Percentiles rank a stretch among this genome's conserved stretches.
Evolutionary conservation across 2,113 vertebrate genomes (phyloP).

Genomic region (Lamprotornis superbus): DNA sequence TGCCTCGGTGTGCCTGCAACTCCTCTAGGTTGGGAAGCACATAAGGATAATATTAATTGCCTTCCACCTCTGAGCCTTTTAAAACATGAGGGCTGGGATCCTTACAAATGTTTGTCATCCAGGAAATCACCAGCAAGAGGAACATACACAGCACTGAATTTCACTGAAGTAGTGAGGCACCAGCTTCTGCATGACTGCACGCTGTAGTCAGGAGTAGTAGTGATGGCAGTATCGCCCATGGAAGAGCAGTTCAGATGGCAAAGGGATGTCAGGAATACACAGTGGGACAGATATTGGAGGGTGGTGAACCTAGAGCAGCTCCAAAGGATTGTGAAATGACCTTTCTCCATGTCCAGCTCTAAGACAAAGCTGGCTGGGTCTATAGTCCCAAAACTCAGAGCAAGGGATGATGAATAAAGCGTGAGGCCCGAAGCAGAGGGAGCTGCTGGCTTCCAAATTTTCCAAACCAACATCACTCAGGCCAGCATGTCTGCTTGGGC

Average conservation of each 20-base stretch:
- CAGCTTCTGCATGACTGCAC: background rate
- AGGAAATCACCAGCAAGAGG: background rate
- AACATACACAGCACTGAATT: background rate
- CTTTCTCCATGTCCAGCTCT: slow-evolving; percentile 6
- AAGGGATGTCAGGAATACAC: background rate
- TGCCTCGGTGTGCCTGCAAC: background rate
- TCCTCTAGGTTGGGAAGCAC: background rate
- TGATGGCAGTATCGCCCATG: background rate
- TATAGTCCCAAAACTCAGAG: slow-evolving; percentile 35
- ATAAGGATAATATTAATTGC: background rate
- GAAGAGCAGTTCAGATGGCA: background rate
- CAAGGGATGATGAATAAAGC: background rate
- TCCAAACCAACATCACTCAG: background rate
- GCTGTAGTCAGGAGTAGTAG: background rate
- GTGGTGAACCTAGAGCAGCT: background rate
- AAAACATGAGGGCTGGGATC: background rate
- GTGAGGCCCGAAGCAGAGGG: background rate
- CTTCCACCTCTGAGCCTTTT: background rate
- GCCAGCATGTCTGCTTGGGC: background rate
- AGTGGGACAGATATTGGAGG: background rate
- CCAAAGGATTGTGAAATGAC: slow-evolving; percentile 41
- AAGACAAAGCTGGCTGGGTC: slow-evolving; percentile 23
- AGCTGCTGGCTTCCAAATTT: background rate
- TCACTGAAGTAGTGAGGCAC: background rate
- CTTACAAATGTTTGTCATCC: background rate